Evolutionary conservation across 2,113 vertebrate species (phyloP), one percentile per base, ranked within the genome.

Genomic region (Pogona vitticeps): DNA sequence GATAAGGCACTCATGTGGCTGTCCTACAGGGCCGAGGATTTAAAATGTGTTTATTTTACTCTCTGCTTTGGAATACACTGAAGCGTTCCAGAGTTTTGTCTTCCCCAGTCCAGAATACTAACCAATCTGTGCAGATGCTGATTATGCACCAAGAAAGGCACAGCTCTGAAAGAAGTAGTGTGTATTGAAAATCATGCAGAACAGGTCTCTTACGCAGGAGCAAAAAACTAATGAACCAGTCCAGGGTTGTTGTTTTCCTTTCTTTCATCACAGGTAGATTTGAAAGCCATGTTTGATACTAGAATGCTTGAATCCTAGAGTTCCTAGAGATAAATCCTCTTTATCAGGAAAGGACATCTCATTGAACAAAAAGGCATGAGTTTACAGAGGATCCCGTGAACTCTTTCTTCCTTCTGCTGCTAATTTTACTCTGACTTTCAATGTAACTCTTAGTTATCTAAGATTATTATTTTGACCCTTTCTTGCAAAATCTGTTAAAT

Each of bases 101-200:
- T n/a, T 46, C 36, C 21, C 23, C 56, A 14, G 15, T 33, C 56
- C 20, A 3, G 6, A 40, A 9, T 21, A 23, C 38, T 1, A 23
- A 18, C 3, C 36, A 61, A 23, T 2, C 17, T 90, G 13, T 26
- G 0, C 42, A 70, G 40, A 15, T 70, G 1, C 26, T 12, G 81
- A 21, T 77, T 72, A 81, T 87, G 36, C 61, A 65, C 68, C 23
- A 83, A 76, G 82, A 38, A 56, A 58, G 23, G 75, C 75, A 56
- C 4, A 59, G 23, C 23, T 68, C 15, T 58, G 78, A 70, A 85
- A 87, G 72, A 56, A 83, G 75, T 36, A 2, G 12, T 82, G 73
- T 33, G 83, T 91, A 14, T 9, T 65, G 76, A 80, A 88, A 65
- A 80, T 56, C 79, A 82, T 2, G 14, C 63, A 85, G 80, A 89